These are phyloP conservation scores for Reinhardtius hippoglossoides DNA, from an alignment of 2,113 vertebrate species.

Conservation along the genomic window DNA sequence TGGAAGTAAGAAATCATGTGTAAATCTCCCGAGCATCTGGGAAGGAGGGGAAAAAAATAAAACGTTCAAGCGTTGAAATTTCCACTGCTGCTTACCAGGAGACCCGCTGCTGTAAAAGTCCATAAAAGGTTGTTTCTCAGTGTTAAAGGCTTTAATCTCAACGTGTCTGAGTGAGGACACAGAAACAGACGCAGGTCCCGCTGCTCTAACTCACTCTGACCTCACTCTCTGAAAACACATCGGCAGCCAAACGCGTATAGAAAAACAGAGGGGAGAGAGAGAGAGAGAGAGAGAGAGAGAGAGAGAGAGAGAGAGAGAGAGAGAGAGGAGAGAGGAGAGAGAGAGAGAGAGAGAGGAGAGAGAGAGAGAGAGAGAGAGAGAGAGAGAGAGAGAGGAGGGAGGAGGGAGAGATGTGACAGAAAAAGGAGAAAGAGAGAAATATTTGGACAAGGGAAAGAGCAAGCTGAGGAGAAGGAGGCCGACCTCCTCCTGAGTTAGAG, in stretches of 20 bases:
- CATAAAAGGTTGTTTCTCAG: conserved; percentile 79
- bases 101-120: conserved; percentile 62
- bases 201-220: conserved; percentile 81
- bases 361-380: conserved; percentile 26
- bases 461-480: conserved; percentile 22
- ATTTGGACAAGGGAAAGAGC: conserved; percentile 47
- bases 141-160: conserved; percentile 76
- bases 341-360: conserved; percentile 12
- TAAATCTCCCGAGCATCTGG: conserved; percentile 30
- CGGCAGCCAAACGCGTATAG: conserved; percentile 64
- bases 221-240: conserved; percentile 79
- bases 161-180: conserved; percentile 70
- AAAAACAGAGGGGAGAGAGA: conserved; percentile 40
- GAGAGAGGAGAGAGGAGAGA: conserved; percentile 7
- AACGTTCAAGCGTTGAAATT: conserved; percentile 62
- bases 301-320: conserved; percentile 2
- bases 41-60: conserved; percentile 29
- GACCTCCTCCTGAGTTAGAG: conserved; percentile 30
- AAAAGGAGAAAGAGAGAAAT: conserved; percentile 42
- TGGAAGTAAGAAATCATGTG: conserved; percentile 13
- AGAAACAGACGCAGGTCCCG: conserved; percentile 74
- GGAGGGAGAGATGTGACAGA: conserved; percentile 1
- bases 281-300: conserved; percentile 6
- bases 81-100: conserved; percentile 73
- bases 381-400: conserved; percentile 9